Base-by-base conservation (phyloP, 1,140 invertebrate genomes). In the Scaptomyza montana region DNA sequence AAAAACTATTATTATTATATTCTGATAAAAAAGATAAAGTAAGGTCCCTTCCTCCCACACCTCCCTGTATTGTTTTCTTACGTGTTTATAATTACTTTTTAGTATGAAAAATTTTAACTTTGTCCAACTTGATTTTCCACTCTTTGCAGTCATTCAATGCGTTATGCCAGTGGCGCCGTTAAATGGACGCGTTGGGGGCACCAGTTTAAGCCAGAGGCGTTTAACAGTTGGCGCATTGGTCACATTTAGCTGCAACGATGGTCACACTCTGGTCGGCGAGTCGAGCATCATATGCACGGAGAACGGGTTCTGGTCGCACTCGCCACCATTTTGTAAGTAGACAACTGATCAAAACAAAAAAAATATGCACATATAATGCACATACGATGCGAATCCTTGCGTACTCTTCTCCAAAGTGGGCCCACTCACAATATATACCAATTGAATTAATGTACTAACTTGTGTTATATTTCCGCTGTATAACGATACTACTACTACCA, bases 231-330 rank as follows among this genome's bases (percentile, higher is more conserved):
- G 97, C 2, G 95, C 96, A 57, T 92, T 97, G 19, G 94, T 97
- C 50, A 95, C 96, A 81, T 97, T 96, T 89, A 93, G 95, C 33
- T 97, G 97, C 87, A 93, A 93, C 80, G 94, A 93, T 74, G 93
- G 95, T 1, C 95, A 96, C 90, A 93, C 95, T 65, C 92, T 97
- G 2, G 93, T 96, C 43, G 97, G 97, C 2, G 96, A 97, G 91
- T 94, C 94, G 0, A 95, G 95, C 28, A 95, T 96, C 67, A 96
- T 97, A 16, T 98, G 97, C 92, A 96, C 95, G 13, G 96, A 97
- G 92, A 96, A 95, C 74, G 97, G 97, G 41, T 95, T 95, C 73
- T 98, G 97, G 97, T 97, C 96, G 7, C 96, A 97, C 91, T 94
- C 95, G 57, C 94, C 96, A n/a, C 97, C 97, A 67, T 94, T 95